A percentile compares a stretch with the other conserved stretches of the same genome.
Conservation (phyloP, 2,113 vertebrate species). For the Coregonus clupeaformis region DNA sequence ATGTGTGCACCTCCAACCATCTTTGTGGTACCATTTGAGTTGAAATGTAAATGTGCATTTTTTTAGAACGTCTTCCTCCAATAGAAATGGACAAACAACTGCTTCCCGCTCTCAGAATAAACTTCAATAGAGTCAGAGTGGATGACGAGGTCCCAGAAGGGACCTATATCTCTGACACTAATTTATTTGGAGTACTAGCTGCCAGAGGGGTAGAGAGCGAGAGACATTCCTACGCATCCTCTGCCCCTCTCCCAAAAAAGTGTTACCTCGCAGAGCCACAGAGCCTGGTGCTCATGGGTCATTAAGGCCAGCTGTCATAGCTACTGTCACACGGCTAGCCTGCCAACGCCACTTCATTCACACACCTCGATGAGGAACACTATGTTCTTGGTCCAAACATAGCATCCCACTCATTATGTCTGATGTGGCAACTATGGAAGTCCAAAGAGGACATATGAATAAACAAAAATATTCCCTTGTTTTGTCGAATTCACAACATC, state of each 20-base stretch:
- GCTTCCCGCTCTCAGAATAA: slow-evolving; percentile 37
- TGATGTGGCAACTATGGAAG: neutral
- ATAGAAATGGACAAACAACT: neutral
- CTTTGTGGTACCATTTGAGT: no score
- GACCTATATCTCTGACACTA: slow-evolving; percentile 67
- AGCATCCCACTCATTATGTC: slow-evolving; percentile 50
- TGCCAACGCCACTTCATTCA: slow-evolving; percentile 50
- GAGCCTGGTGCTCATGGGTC: slow-evolving; percentile 55
- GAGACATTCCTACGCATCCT: slow-evolving; percentile 58
- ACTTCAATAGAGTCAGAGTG: slow-evolving; percentile 59
- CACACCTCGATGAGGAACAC: slow-evolving; percentile 41
- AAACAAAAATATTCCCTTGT: no score
- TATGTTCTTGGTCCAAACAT: slow-evolving; percentile 62
- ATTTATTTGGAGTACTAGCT: slow-evolving; percentile 67
- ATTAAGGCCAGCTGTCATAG: slow-evolving; percentile 68
- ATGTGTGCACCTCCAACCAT: no score
- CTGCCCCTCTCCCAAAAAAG: slow-evolving; percentile 34
- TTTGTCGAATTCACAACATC: no score
- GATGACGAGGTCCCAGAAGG: slow-evolving; percentile 63
- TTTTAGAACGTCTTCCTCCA: no score
- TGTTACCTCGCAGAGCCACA: slow-evolving; percentile 52
- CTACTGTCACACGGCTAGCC: slow-evolving; percentile 62
- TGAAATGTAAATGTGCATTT: no score
- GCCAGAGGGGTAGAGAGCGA: slow-evolving; percentile 65
- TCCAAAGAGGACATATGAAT: no score